Evolutionary conservation across 1,140 invertebrate species (phyloP).

Genomic region (Trialeurodes vaporariorum): DNA sequence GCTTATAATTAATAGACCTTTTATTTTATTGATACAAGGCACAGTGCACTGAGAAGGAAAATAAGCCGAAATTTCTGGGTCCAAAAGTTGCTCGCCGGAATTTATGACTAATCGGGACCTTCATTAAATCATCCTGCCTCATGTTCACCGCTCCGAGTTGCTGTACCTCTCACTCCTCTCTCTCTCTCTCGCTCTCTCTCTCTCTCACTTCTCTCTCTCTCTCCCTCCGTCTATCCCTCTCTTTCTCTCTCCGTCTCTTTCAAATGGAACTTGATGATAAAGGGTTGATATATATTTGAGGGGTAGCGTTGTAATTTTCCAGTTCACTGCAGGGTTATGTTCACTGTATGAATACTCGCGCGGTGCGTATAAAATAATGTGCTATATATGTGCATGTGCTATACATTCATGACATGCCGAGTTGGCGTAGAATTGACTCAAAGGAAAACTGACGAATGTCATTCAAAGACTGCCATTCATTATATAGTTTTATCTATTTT

Average conservation of each 20-base stretch:
- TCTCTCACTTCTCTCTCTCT: neutral
- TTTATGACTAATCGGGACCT: neutral
- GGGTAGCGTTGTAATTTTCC: too few relatives aligned
- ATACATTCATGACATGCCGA: too few relatives aligned
- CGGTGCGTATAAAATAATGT: too few relatives aligned
- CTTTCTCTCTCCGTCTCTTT: neutral
- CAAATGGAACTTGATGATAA: neutral
- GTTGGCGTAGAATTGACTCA: too few relatives aligned
- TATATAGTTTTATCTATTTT: too few relatives aligned
- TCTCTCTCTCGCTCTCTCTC: neutral
- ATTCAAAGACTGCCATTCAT: too few relatives aligned
- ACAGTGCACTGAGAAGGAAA: neutral
- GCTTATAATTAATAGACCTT: slow-evolving; percentile 1
- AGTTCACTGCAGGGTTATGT: too few relatives aligned
- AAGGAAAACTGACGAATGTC: too few relatives aligned
- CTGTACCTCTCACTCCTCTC: too few relatives aligned
- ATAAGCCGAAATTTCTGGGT: neutral
- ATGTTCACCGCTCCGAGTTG: too few relatives aligned
- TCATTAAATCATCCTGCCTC: neutral
- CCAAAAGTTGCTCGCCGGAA: neutral
- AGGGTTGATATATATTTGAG: neutral
- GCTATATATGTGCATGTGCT: too few relatives aligned
- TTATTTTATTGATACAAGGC: neutral
- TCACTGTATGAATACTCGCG: too few relatives aligned
- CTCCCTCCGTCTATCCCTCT: neutral